These are phyloP conservation scores for Andrena chrysosceles DNA, from an alignment of 2,888 invertebrate species.

Conservation along the genomic window DNA sequence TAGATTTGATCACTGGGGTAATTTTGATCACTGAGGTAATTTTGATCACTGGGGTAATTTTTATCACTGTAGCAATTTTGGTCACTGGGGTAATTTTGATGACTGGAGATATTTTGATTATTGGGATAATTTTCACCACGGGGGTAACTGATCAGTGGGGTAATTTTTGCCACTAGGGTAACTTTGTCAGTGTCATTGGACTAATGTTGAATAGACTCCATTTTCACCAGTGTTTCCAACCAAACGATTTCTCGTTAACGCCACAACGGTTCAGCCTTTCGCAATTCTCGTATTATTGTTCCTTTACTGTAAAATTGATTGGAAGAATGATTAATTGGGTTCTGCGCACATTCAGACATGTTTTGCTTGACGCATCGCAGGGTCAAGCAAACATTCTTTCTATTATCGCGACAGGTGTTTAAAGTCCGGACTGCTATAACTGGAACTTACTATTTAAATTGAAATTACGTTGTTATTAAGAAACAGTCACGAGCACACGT, in stretches of 20 bases:
- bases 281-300: neutral
- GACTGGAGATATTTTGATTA: too few species aligned
- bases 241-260: neutral
- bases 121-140: too few species aligned
- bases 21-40: too few species aligned
- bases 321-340: neutral
- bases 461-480: constrained; percentile 27
- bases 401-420: neutral
- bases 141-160: too few species aligned
- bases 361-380: neutral
- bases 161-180: too few species aligned
- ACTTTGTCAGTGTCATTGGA: neutral
- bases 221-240: neutral
- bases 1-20: too few species aligned
- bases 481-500: neutral
- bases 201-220: neutral
- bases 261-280: neutral
- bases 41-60: too few species aligned
- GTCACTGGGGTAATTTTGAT: too few species aligned
- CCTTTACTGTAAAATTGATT: neutral
- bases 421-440: neutral
- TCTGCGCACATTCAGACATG: neutral
- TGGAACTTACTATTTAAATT: neutral
- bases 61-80: too few species aligned
- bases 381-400: constrained; percentile 9